Evolutionary conservation across 2,888 invertebrate genomes (phyloP), one percentile per base, ranked within the genome.

Genomic region (Copidosoma aretas): DNA sequence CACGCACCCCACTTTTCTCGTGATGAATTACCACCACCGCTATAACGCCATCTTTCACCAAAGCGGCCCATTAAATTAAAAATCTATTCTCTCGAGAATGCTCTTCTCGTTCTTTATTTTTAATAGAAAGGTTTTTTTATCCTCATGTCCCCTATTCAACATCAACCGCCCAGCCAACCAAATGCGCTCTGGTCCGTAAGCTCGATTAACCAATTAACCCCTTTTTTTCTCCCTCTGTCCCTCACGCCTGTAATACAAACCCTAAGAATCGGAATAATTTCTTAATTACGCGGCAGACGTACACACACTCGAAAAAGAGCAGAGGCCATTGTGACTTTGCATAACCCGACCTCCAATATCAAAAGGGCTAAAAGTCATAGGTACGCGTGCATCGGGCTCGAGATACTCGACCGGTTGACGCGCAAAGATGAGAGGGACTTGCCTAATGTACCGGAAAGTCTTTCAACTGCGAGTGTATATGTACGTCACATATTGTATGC

Each of bases 381-480:
- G 8, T 32, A 32, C 32, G 8, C 72, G 67, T 58, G 68, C 56
- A 54, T 43, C 22, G 32, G 24, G 53, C 12, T 32, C 60, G 49
- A 56, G 32, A 54, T 49, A 53, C n/a, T n/a, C n/a, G n/a, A n/a
- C n/a, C 49, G 63, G 60, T 32, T 25, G 1, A 12, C 3, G 25
- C 41, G 51, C 46, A 57, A 43, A 71, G 71, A 75, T 51, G 77
- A 76, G 32, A 77, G 76, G 76, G 76, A 78, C 75, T 75, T 77
- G 75, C 64, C 77, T 80, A 80, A 80, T 81, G 80, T 78, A 58
- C 75, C 75, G 77, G 79, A 78, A 81, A 79, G 74, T 77, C 77
- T 79, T 46, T 46, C 43, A 46, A 17, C 12, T 17, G 43, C 43
- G 43, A 8, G 3, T 46, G 12, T 14, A 46, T 46, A 46, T 46